Evolutionary conservation across 2,888 invertebrate species (phyloP).

Genomic region (Drosophila kambysellisi): DNA sequence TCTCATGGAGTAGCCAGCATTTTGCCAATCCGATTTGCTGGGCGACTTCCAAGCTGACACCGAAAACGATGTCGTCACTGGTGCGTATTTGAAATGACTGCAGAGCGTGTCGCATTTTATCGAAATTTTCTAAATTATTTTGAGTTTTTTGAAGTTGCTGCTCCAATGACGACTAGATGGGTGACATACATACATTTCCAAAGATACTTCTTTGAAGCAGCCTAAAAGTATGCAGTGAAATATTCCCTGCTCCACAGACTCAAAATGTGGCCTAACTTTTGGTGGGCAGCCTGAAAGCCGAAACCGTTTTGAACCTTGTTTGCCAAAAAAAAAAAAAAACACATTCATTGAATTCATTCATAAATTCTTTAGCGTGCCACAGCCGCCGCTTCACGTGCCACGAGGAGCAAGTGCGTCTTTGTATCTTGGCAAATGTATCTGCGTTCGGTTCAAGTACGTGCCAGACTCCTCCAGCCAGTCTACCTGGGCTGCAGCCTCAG

Average conservation of each 20-base stretch:
- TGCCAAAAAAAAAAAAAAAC: background rate
- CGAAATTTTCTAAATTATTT: background rate
- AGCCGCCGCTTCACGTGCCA: constrained; percentile 39
- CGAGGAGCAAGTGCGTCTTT: constrained; percentile 56
- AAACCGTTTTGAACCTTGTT: background rate
- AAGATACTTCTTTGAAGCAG: background rate
- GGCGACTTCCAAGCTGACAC: constrained; percentile 26
- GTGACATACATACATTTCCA: background rate
- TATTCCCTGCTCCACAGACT: background rate
- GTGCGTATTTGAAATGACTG: constrained; percentile 32
- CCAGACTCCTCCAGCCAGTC: constrained; percentile 34
- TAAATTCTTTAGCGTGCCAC: constrained; percentile 49
- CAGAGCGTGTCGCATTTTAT: constrained; percentile 6
- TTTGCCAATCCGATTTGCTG: constrained; percentile 36
- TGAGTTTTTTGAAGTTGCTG: background rate
- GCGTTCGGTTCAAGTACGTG: constrained; percentile 64
- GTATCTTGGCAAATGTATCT: constrained; percentile 62
- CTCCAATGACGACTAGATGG: constrained; percentile 6
- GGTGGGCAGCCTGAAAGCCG: background rate
- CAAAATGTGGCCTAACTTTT: constrained; percentile 27
- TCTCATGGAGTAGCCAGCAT: constrained; percentile 33
- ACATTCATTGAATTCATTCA: constrained; percentile 58
- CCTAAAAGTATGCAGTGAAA: constrained; percentile 43
- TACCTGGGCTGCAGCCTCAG: constrained; percentile 30
- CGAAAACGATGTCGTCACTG: constrained; percentile 38